Evolutionary conservation across 2,113 vertebrate species (phyloP).

Genomic region (Muscicapa adusta): DNA sequence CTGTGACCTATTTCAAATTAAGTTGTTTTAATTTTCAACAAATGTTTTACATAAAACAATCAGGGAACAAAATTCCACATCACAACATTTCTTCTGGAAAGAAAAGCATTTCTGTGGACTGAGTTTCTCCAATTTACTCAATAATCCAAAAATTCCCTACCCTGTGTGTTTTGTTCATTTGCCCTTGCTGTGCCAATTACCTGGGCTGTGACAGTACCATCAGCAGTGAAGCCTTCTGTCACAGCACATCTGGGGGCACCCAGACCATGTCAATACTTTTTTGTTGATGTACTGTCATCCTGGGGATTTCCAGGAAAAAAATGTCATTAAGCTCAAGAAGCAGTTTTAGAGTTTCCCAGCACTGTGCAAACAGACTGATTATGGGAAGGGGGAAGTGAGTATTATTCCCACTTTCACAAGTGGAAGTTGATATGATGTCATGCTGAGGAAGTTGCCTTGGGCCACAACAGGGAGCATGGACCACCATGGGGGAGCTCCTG

Average conservation of each 20-base stretch:
- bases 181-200: not conserved
- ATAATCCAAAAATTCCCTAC: not conserved
- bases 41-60: not conserved
- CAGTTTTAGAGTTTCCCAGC: not conserved
- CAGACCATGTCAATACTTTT: not conserved
- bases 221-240: not conserved
- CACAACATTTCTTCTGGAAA: not conserved
- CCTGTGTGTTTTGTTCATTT: not conserved
- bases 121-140: not conserved
- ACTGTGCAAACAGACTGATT: not conserved
- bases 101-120: not conserved
- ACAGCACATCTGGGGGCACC: not conserved
- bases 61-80: not conserved
- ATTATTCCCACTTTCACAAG: not conserved
- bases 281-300: not conserved
- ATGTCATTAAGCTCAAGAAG: not conserved
- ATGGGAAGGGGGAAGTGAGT: not conserved
- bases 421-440: not conserved
- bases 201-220: not conserved
- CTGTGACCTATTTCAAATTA: not conserved
- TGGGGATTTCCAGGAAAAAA: not conserved
- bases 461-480: not conserved
- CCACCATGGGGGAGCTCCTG: not conserved
- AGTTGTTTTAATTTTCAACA: not conserved
- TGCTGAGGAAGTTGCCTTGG: rapidly evolving